Evolutionary conservation across 2,888 invertebrate genomes (phyloP), one percentile per base, ranked within the genome.

Genomic region (Drosophila monieri): DNA sequence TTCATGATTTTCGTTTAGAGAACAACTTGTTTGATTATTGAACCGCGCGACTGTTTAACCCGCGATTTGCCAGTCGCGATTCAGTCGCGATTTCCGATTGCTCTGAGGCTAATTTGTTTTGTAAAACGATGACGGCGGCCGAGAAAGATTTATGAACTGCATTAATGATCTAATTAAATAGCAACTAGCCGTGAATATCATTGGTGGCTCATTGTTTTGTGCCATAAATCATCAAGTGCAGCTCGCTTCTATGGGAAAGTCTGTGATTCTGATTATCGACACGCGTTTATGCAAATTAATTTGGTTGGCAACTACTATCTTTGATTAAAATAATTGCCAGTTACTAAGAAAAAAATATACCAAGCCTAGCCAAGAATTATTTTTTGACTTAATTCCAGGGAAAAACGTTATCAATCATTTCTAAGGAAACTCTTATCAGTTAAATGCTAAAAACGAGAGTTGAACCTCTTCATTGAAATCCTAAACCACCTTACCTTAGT

Each of bases 91-190:
- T 18, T 18, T 18, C 46, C 56, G 70, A 78, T 71, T 56, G 32
- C 43, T 76, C 73, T 18, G 52, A 15, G 68, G 65, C 84, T 89
- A 89, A 88, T 88, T 88, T 88, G 88, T 74, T 79, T 67, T 83
- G 68, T 76, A 76, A 77, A 85, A 78, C 85, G 78, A 37, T 75
- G 80, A 73, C 68, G 74, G 37, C 15, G 18, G 39, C 39, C 37
- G 37, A 18, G 62, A 73, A 84, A 89, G 89, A 89, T 89, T 89
- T 90, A 89, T 89, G 80, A 78, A 79, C 79, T 77, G 80, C 71
- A 78, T 88, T 86, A 89, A 88, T 79, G 83, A 87, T 88, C 84
- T 85, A 89, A 88, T 90, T 90, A 88, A 89, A 88, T 84, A 75
- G 83, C 84, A 84, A 78, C 87, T 81, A 85, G 88, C 87, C 85